phyloP scores from a whole-genome alignment of 2,888 invertebrate genomes.

The Callyntrura sp. region DNA sequence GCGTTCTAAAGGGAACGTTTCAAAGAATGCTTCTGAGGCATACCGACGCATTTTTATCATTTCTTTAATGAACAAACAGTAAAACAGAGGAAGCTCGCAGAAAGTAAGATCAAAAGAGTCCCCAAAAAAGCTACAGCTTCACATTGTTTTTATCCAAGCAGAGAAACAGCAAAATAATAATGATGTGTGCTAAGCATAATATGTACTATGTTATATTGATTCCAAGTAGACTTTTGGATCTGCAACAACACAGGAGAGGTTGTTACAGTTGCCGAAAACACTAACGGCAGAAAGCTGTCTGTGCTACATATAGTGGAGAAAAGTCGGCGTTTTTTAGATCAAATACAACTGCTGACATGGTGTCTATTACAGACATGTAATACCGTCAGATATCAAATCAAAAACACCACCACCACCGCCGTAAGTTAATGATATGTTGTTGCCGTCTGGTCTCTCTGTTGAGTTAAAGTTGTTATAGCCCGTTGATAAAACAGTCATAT shows the following conservation, averaged over 20 bases:
- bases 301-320: neutral
- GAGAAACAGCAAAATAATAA: neutral
- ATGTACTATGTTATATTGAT: neutral
- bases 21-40: neutral
- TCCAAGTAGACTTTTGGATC: neutral
- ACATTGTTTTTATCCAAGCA: neutral
- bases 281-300: neutral
- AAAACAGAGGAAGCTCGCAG: neutral
- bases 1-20: neutral
- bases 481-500: neutral
- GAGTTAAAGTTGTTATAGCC: neutral
- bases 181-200: neutral
- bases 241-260: too few relatives aligned
- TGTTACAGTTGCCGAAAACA: too few relatives aligned
- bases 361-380: neutral
- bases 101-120: neutral
- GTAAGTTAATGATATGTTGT: neutral
- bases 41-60: neutral
- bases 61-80: conserved; percentile 7
- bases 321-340: too few relatives aligned
- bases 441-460: conserved; percentile 19
- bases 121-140: neutral
- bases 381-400: neutral
- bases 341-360: too few relatives aligned
- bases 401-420: neutral